Base-by-base conservation (phyloP, 2,113 vertebrate genomes). In the Ceyx margarethae region DNA sequence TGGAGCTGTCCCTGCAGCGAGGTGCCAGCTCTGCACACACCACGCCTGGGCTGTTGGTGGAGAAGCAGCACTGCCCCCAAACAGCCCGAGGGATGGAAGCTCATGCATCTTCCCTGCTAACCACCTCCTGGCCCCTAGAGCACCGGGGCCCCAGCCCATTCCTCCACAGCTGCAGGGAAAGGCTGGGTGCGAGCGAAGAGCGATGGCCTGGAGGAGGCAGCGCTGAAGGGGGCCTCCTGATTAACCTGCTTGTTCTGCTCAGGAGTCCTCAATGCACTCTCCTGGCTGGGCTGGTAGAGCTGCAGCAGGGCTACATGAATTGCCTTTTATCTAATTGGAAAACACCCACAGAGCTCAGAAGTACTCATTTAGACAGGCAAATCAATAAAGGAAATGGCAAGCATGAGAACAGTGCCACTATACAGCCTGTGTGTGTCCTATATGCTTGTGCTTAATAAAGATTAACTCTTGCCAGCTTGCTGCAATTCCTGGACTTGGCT, bases 251-350 rank as follows among this genome's bases (percentile, higher is more conserved):
- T 95, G 94, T 71, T 97, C 95, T 96, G 93, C 96, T 96, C 94
- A 94, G 89, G 72, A 95, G 89, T 73, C 95, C 94, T 96, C 94
- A 87, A 85, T 85, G 87, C 62, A 46, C 28, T 64, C 72, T 96
- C 95, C 35, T 79, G 92, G 89, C 96, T 95, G 89, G 95, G 94
- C 95, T 96, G 85, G 96, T 95, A 95, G 92, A 90, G 87, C 79
- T 57, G 93, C 96, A 96, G 96, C 96, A 75, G 93, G 93, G 95
- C 94, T 73, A 96, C 96, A 95, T 86, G 95, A 97, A 98, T 97
- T 98, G 97, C 97, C 96, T 98, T 97, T 97, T 97, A 96, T 96
- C 96, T 98, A 98, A 98, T 97, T 98, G 98, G 97, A 98, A 97
- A 97, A 97, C 97, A 95, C 97, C 97, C 96, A 97, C 97, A 53